These are phyloP conservation scores for Meghimatium bilineatum DNA, from an alignment of 2,888 invertebrate genomes.

Conservation along the genomic window DNA sequence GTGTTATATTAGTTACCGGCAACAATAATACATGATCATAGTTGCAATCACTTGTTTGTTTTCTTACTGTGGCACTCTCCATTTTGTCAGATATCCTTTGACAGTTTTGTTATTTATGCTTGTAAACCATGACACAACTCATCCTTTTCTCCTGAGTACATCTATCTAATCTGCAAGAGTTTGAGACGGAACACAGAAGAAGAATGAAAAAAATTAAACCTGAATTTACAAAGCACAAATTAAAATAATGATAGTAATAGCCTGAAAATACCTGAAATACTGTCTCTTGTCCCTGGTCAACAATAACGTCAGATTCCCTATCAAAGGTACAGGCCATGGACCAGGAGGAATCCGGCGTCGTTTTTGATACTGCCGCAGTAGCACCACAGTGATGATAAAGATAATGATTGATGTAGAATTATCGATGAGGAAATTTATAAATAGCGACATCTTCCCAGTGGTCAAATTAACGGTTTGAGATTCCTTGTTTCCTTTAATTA, in stretches of 20 bases:
- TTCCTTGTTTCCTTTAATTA: no score
- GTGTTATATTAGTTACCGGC: no score
- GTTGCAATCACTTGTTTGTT: no score
- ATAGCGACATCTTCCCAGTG: not conserved
- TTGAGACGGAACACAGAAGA: not conserved
- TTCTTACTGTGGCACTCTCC: no score
- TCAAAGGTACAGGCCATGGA: not conserved
- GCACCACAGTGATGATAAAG: not conserved
- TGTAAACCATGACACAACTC: no score
- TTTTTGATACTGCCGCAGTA: slow-evolving; percentile 5
- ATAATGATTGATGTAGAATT: slow-evolving; percentile 20
- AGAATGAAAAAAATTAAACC: not conserved
- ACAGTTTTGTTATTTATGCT: no score
- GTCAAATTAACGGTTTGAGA: not conserved
- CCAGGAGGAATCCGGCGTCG: slow-evolving; percentile 16
- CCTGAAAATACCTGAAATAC: slow-evolving; percentile 15
- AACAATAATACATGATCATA: no score
- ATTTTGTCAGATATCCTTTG: no score
- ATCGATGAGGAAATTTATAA: not conserved
- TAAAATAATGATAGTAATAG: not conserved
- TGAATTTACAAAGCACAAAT: not conserved
- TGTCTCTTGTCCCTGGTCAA: slow-evolving; percentile 30
- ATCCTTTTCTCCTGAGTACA: no score
- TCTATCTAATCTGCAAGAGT: no score
- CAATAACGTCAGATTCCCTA: slow-evolving; percentile 37